phyloP scores from a whole-genome alignment of 1,140 invertebrate genomes.

The Calliopsis andreniformis region DNA sequence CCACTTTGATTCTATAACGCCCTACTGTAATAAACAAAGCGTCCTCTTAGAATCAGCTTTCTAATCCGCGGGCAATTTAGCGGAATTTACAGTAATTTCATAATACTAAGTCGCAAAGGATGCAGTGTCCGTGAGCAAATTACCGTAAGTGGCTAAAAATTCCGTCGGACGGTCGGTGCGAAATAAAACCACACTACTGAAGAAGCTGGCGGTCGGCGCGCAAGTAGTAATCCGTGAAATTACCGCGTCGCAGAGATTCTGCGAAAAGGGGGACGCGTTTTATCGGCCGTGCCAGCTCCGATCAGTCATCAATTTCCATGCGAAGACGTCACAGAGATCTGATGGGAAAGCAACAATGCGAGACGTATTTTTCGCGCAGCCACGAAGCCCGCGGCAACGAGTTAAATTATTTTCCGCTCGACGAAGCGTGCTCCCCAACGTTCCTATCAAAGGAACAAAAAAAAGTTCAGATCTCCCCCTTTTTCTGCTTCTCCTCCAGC shows the following conservation, averaged over 20 bases:
- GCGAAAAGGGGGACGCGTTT: not conserved
- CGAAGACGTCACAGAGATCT: not conserved
- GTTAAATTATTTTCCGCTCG: conserved; percentile 42
- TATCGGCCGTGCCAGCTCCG: not conserved
- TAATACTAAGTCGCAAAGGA: not conserved
- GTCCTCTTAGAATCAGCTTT: too few species aligned
- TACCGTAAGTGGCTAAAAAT: not conserved
- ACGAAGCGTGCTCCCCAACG: not conserved
- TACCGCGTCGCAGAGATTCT: not conserved
- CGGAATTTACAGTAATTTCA: not conserved
- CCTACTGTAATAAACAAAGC: too few species aligned
- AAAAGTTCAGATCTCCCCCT: not conserved
- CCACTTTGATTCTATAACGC: too few species aligned
- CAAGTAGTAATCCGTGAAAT: conserved; percentile 20
- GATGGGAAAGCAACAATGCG: conserved; percentile 10
- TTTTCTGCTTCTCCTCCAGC: not conserved
- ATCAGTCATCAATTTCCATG: conserved; percentile 2
- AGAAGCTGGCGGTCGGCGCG: not conserved
- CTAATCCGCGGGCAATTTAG: too few species aligned
- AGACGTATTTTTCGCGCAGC: not conserved
- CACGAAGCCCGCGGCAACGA: not conserved
- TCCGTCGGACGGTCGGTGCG: not conserved
- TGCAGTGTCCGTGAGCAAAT: not conserved
- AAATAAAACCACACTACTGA: not conserved
- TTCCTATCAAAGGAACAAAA: not conserved